phyloP scores from a whole-genome alignment of 2,113 vertebrate genomes.

The Sebastes fasciatus region DNA sequence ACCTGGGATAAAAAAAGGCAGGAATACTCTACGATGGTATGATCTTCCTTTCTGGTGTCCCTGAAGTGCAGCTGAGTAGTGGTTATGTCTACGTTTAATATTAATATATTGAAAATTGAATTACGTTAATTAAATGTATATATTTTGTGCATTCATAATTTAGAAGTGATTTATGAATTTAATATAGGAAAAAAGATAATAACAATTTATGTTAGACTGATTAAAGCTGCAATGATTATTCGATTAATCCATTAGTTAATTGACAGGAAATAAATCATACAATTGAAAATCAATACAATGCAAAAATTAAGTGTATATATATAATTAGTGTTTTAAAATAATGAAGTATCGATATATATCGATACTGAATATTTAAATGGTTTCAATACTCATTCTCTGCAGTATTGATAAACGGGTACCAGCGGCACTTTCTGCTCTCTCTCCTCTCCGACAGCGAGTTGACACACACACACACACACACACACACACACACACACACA shows the following conservation, averaged over 20 bases:
- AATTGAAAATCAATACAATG: background rate
- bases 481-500: too few species aligned
- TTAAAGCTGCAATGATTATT: background rate
- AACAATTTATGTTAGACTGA: background rate
- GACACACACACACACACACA: too few species aligned
- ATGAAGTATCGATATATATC: too few species aligned
- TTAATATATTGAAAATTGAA: background rate
- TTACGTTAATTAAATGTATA: background rate
- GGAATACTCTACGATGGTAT: background rate
- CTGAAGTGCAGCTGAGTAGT: conserved; percentile 8
- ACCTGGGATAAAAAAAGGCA: conserved; percentile 28
- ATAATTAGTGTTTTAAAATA: too few species aligned
- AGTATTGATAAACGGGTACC: too few species aligned
- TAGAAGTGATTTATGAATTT: background rate
- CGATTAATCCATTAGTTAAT: background rate
- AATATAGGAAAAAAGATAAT: background rate
- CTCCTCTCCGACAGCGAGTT: too few species aligned
- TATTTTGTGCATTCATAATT: background rate
- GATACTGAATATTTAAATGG: too few species aligned
- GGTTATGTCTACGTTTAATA: background rate
- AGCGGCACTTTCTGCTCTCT: too few species aligned
- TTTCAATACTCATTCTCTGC: too few species aligned
- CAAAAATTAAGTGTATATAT: too few species aligned
- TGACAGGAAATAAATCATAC: background rate
- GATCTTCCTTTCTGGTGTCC: conserved; percentile 7